Evolutionary conservation across 1,140 invertebrate species (phyloP).

Genomic region (Holcopasites calliopsidis): DNA sequence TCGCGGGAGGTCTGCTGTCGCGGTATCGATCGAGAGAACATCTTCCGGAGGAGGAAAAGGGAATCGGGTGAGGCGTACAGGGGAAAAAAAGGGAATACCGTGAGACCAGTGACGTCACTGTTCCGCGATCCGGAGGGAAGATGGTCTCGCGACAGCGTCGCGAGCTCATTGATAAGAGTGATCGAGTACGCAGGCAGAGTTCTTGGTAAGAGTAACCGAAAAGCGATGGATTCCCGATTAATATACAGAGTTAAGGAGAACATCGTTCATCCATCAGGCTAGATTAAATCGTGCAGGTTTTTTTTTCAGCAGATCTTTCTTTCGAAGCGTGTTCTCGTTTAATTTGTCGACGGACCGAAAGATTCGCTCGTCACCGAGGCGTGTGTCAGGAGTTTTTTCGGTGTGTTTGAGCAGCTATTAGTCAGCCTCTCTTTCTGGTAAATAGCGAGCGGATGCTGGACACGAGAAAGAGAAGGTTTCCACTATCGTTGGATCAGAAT

Average conservation of each 20-base stretch:
- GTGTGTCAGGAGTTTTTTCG: too few relatives aligned
- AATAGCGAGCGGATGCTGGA: too few relatives aligned
- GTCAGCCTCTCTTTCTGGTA: too few relatives aligned
- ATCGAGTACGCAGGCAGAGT: slow-evolving; percentile 8
- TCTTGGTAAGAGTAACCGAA: slow-evolving; percentile 34
- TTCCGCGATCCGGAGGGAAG: background rate
- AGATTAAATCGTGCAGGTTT: background rate
- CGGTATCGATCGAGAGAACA: slow-evolving; percentile 25
- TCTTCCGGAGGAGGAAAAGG: background rate
- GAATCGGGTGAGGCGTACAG: background rate
- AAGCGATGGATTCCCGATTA: background rate
- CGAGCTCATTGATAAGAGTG: background rate
- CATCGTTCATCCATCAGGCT: background rate
- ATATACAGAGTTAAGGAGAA: too few relatives aligned
- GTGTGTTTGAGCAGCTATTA: too few relatives aligned
- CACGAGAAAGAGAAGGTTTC: too few relatives aligned
- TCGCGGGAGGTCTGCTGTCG: background rate
- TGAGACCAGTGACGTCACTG: slow-evolving; percentile 21
- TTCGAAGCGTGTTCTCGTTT: too few relatives aligned
- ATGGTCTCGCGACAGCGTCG: slow-evolving; percentile 32
- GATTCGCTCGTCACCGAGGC: too few relatives aligned
- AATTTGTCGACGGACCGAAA: too few relatives aligned
- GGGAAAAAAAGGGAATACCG: background rate
- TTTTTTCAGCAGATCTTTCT: too few relatives aligned
- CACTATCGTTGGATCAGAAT: too few relatives aligned